Evolutionary conservation across 2,113 vertebrate genomes (phyloP).

Genomic region (Pseudorectes ferrugineus): DNA sequence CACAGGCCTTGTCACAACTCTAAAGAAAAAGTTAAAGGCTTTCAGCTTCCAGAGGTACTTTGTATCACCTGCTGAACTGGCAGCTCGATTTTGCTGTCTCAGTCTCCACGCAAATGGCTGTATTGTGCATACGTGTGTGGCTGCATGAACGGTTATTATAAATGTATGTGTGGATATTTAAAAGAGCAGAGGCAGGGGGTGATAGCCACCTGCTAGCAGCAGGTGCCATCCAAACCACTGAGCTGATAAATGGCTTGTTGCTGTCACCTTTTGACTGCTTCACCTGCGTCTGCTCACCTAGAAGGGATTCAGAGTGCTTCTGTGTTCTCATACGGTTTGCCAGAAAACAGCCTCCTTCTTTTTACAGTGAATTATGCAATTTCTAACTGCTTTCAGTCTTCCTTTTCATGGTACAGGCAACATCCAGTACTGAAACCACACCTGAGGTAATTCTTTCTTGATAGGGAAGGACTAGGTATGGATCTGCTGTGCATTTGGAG

Average conservation of each 20-base stretch:
- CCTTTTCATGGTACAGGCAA: not conserved
- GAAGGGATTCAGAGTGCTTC: not conserved
- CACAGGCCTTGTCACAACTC: not conserved
- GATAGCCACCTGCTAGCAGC: not conserved
- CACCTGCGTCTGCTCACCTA: not conserved
- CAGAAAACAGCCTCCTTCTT: not conserved
- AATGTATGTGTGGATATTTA: not conserved
- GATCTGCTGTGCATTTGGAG: not conserved
- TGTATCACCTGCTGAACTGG: not conserved
- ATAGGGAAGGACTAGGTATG: not conserved
- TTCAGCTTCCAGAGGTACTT: not conserved
- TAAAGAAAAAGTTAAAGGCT: not conserved
- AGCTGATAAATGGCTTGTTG: not conserved
- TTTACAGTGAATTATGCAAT: not conserved
- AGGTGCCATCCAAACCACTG: not conserved
- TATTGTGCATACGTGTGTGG: not conserved
- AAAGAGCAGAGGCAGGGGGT: not conserved
- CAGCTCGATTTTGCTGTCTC: not conserved
- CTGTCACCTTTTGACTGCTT: not conserved
- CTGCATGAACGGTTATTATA: not conserved
- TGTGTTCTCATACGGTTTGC: not conserved
- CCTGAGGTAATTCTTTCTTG: not conserved
- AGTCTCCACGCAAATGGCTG: rapidly evolving
- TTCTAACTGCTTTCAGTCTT: not conserved
- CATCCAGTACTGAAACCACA: not conserved